Base-by-base conservation (phyloP, 2,888 invertebrate species). In the Trissonchulus sp. region DNA sequence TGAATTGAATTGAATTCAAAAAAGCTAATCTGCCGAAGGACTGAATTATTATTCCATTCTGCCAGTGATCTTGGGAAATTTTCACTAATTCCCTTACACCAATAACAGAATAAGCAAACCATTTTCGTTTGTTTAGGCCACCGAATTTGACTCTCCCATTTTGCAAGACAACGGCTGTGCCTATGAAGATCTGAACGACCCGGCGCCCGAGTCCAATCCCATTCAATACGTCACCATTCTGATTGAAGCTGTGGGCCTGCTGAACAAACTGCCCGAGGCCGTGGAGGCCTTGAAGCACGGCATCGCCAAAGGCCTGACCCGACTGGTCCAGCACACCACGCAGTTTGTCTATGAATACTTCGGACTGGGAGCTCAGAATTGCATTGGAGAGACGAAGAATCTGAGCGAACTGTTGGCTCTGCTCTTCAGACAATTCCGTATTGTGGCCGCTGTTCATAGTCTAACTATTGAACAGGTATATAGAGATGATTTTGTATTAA, bases 171-270 rank as follows among this genome's bases (percentile, higher is more conserved):
- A 75, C 76, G 72, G 76, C 15, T 74, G 15, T 18, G 63, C 73
- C 62, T 37, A 71, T 2, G 83, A 84, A 74, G 82, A 81, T 72
- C 73, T 79, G 15, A 78, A 75, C 62, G 74, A 74, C 63, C 75
- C 73, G 1, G 83, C 86, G 74, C 84, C 85, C 8, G 85, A 85
- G 78, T 83, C 83, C 23, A 83, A 86, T 75, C 88, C 90, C 71
- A 89, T 89, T 78, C 89, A 90, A 82, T 91, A 90, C 77, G 90
- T 93, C 82, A 90, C 92, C 81, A 85, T 86, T 80, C 88, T 94
- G 65, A 89, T 94, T 0, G 93, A 94, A 84, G 93, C 94, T 77
- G 88, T 95, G 73, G 92, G 91, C 23, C 89, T 92, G 76, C 86
- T 95, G 77, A 91, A 91, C 73, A 92, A 92, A 84, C 88, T 38